Evolutionary conservation across 2,888 invertebrate species (phyloP).

Genomic region (Pemphredon lugubris): DNA sequence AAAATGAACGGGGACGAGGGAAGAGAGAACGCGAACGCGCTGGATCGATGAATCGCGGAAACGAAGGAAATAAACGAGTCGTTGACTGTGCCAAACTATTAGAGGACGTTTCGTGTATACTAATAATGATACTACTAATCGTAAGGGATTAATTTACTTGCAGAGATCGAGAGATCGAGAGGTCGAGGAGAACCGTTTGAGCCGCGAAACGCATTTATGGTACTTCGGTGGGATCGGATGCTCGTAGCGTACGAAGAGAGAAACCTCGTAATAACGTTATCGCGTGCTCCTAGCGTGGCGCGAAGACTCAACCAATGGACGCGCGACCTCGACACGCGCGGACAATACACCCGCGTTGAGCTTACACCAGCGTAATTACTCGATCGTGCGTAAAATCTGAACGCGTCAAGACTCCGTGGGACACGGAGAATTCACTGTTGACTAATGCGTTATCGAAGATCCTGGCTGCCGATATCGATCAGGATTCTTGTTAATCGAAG

Average conservation of each 20-base stretch:
- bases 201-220: not conserved
- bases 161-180: not conserved
- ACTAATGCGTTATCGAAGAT: constrained; percentile 64
- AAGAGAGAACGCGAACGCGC: not conserved
- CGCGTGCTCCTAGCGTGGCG: constrained; percentile 34
- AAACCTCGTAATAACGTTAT: constrained; percentile 4
- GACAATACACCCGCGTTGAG: constrained; percentile 1
- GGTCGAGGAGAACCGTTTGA: not conserved
- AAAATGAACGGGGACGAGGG: not conserved
- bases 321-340: constrained; percentile 5
- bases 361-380: constrained; percentile 14
- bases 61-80: not conserved
- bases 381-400: not conserved
- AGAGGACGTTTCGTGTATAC: constrained; percentile 57
- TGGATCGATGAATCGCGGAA: not conserved
- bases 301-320: constrained; percentile 37
- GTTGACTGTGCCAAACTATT: constrained; percentile 69
- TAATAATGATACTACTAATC: constrained; percentile 55
- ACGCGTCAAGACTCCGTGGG: constrained; percentile 4
- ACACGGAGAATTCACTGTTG: constrained; percentile 58
- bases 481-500: constrained; percentile 27
- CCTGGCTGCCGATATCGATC: constrained; percentile 29
- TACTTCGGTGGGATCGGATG: constrained; percentile 2
- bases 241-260: not conserved
- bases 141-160: constrained; percentile 37